Percentiles rank a stretch among this genome's conserved stretches.
These are phyloP conservation scores for Eupeodes latifasciatus DNA, from an alignment of 2,888 invertebrate species.

Conservation along the genomic window DNA sequence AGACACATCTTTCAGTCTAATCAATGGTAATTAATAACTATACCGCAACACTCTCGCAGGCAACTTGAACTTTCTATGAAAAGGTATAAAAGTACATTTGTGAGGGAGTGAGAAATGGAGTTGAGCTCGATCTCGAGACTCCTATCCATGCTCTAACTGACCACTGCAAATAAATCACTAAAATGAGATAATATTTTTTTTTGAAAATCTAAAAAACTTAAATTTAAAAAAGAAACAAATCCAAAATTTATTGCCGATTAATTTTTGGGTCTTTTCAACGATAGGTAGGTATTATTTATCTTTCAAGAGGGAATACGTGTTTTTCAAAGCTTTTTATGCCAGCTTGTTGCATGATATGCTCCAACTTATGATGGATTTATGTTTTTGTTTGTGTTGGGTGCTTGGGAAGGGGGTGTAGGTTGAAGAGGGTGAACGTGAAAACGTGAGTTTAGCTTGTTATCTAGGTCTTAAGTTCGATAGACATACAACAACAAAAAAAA, in stretches of 20 bases:
- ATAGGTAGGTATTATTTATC: slow-evolving; percentile 47
- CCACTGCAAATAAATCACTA: slow-evolving; percentile 62
- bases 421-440: not conserved
- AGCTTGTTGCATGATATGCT: slow-evolving; percentile 7
- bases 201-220: slow-evolving; percentile 23
- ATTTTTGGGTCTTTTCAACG: slow-evolving; percentile 44
- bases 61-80: slow-evolving; percentile 13
- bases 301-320: slow-evolving; percentile 38
- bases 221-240: not conserved
- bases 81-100: not conserved
- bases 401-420: not conserved
- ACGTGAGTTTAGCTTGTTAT: slow-evolving; percentile 32
- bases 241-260: slow-evolving; percentile 63
- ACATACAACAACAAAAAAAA: not conserved
- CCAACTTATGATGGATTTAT: slow-evolving; percentile 36
- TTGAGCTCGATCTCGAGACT: not conserved
- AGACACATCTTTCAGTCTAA: slow-evolving; percentile 49
- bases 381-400: not conserved
- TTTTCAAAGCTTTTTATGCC: slow-evolving; percentile 25
- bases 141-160: not conserved
- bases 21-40: slow-evolving; percentile 63
- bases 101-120: slow-evolving; percentile 1
- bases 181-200: slow-evolving; percentile 60
- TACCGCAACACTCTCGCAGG: slow-evolving; percentile 25
- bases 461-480: slow-evolving; percentile 4